Percentiles rank a stretch among this genome's conserved stretches.
Evolutionary conservation across 2,888 invertebrate species (phyloP).

Genomic region (Gasteruption jaculator): DNA sequence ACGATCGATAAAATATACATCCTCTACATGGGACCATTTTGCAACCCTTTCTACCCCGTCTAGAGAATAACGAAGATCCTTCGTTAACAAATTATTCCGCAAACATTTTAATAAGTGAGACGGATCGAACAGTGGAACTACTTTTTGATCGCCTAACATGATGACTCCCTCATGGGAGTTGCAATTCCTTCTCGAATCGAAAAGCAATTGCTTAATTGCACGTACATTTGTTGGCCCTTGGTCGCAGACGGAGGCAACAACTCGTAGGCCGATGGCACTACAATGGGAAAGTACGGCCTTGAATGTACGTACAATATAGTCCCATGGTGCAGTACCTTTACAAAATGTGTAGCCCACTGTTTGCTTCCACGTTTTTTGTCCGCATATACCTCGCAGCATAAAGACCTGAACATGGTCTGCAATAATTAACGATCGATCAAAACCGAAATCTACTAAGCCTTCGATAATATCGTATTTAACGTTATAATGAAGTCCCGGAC

Average conservation of each 20-base stretch:
- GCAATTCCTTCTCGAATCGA: not conserved
- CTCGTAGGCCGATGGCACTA: conserved; percentile 10
- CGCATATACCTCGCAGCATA: conserved; percentile 15
- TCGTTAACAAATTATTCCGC: conserved; percentile 12
- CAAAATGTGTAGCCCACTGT: conserved; percentile 18
- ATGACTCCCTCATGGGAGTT: not conserved
- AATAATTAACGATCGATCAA: conserved; percentile 7
- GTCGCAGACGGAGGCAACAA: conserved; percentile 14
- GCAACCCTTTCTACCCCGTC: conserved; percentile 6
- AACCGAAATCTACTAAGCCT: conserved; percentile 22
- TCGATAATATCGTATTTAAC: conserved; percentile 11
- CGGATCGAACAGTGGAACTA: conserved; percentile 13
- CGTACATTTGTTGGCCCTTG: conserved; percentile 9
- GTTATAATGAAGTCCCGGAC: conserved; percentile 11
- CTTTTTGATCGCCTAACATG: conserved; percentile 5
- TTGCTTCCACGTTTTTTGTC: conserved; percentile 17
- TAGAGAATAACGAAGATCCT: no score
- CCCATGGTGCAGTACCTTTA: conserved; percentile 12
- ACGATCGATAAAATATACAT: no score
- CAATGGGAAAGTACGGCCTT: conserved; percentile 10
- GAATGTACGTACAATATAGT: conserved; percentile 14
- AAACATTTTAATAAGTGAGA: conserved; percentile 13
- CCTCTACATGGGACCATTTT: not conserved
- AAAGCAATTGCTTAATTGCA: conserved; percentile 6
- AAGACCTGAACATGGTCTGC: conserved; percentile 22